Conservation (phyloP, 1,140 invertebrate genomes). For the Listronotus oregonensis region DNA sequence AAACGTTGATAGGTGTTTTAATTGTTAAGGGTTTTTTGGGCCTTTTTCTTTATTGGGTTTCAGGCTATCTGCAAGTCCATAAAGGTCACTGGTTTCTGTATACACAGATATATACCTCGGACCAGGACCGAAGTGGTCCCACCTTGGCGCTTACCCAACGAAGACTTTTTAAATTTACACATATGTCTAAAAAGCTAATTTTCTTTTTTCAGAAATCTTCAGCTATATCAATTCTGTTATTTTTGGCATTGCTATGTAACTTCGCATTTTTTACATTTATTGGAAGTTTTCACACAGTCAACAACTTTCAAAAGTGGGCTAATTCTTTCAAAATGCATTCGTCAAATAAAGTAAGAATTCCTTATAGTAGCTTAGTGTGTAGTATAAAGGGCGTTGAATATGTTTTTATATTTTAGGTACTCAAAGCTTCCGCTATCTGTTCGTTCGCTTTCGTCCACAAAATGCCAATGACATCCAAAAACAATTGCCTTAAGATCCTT, state of each 20-base stretch:
- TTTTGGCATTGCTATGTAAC: slow-evolving; percentile 44
- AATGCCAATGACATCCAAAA: slow-evolving; percentile 47
- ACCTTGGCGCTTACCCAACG: no score
- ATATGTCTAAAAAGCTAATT: no score
- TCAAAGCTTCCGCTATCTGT: slow-evolving; percentile 54
- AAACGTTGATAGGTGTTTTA: no score
- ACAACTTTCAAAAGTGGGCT: slow-evolving; percentile 50
- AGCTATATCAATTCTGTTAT: slow-evolving; percentile 44
- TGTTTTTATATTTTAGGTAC: slow-evolving; percentile 47
- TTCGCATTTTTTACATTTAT: slow-evolving; percentile 54
- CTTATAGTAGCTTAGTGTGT: no score
- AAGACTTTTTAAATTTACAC: no score
- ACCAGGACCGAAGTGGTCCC: no score
- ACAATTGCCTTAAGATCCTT: slow-evolving; percentile 44
- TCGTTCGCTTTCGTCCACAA: slow-evolving; percentile 54
- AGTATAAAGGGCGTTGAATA: no score
- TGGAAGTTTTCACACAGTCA: slow-evolving; percentile 53
- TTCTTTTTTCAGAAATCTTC: slow-evolving; percentile 35
- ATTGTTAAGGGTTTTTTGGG: no score
- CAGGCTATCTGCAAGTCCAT: no score
- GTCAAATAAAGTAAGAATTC: slow-evolving; percentile 23
- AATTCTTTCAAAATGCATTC: slow-evolving; percentile 46
- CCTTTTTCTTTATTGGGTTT: no score
- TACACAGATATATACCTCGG: no score
- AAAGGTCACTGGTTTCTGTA: no score